A percentile compares a stretch with the other conserved stretches of the same genome.
phyloP scores from a whole-genome alignment of 2,113 vertebrate genomes.

The Tringa solitaria region DNA sequence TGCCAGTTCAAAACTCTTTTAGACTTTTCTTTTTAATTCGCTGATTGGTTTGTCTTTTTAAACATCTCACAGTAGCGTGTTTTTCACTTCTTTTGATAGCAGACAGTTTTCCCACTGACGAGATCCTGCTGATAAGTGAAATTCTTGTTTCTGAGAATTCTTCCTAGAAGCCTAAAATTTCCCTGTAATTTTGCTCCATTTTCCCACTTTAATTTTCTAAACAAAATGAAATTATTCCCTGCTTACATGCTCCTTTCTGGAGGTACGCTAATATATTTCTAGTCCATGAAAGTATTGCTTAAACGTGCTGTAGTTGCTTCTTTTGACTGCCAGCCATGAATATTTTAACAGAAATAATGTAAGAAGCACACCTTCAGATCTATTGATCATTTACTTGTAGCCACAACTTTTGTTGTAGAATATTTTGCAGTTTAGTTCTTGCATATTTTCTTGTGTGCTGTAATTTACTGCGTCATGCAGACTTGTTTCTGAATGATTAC shows the following conservation, averaged over 20 bases:
- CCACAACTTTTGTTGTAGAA: neutral
- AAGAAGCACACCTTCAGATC: neutral
- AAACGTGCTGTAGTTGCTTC: neutral
- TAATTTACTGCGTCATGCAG: neutral
- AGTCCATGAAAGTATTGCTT: neutral
- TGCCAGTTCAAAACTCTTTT: neutral
- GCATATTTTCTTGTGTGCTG: neutral
- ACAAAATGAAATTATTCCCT: neutral
- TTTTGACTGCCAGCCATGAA: neutral
- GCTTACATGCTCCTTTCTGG: neutral
- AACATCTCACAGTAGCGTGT: neutral
- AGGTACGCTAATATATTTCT: neutral
- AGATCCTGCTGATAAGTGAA: neutral
- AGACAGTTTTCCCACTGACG: neutral
- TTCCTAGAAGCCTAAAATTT: neutral
- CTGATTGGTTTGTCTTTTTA: neutral
- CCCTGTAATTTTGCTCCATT: neutral
- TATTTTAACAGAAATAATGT: constrained; percentile 27
- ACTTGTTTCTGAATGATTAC: neutral
- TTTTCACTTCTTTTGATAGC: neutral
- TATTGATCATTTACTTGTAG: neutral
- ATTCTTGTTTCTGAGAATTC: neutral
- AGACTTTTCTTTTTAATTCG: neutral
- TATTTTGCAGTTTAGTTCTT: neutral
- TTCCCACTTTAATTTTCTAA: neutral